Percentiles rank a stretch among this genome's conserved stretches.
phyloP scores from a whole-genome alignment of 2,888 invertebrate genomes.

The Eudemis profundana region DNA sequence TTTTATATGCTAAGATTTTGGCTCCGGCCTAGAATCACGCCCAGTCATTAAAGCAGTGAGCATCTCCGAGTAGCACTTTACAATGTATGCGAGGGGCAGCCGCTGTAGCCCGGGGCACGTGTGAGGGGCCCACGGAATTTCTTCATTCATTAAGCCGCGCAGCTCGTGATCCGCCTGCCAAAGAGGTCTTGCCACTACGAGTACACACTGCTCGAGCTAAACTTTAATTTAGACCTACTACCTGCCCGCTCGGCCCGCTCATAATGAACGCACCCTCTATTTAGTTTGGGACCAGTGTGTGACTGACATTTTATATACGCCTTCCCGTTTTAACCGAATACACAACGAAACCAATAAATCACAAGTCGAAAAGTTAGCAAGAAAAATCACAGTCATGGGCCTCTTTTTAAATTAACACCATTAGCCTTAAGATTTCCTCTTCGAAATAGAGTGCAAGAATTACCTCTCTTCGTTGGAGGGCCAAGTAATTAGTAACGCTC shows the following conservation, averaged over 20 bases:
- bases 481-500: conserved; percentile 85
- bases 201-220: conserved; percentile 72
- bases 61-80: conserved; percentile 60
- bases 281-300: conserved; percentile 72
- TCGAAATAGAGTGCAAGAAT: conserved; percentile 83
- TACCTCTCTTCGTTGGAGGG: conserved; percentile 80
- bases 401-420: conserved; percentile 85
- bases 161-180: conserved; percentile 76
- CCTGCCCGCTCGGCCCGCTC: conserved; percentile 72
- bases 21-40: conserved; percentile 31
- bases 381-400: conserved; percentile 83
- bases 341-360: conserved; percentile 72
- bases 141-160: conserved; percentile 82
- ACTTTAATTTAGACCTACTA: conserved; percentile 80
- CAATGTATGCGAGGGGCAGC: conserved; percentile 66
- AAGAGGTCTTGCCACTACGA: conserved; percentile 64
- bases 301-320: conserved; percentile 72
- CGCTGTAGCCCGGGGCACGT: conserved; percentile 59
- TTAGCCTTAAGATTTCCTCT: conserved; percentile 82
- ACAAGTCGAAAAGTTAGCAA: conserved; percentile 71
- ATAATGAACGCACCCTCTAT: conserved; percentile 77
- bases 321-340: conserved; percentile 45
- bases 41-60: conserved; percentile 49
- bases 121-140: conserved; percentile 73
- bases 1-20: conserved; percentile 2